A percentile compares a stretch with the other conserved stretches of the same genome.
phyloP scores from a whole-genome alignment of 2,113 vertebrate genomes.

The Podilymbus podiceps region DNA sequence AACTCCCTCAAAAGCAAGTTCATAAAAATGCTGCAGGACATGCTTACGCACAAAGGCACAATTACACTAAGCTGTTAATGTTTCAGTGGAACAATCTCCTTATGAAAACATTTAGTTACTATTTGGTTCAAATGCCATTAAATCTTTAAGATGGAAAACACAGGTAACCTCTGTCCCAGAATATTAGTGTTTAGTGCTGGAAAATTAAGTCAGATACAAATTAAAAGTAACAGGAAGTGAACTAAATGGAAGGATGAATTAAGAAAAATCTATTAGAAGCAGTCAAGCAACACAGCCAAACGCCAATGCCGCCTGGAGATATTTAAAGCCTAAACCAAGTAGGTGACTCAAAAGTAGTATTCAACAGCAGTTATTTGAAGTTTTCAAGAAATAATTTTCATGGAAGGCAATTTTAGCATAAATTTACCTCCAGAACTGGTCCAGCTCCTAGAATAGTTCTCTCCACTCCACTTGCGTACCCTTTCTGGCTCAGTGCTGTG shows the following conservation, averaged over 20 bases:
- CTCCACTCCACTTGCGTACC: conserved; percentile 85
- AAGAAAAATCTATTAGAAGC: conserved; percentile 17
- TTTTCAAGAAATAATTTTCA: not conserved
- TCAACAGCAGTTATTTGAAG: not conserved
- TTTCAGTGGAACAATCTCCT: not conserved
- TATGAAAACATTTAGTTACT: not conserved
- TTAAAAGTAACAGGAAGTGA: conserved; percentile 32
- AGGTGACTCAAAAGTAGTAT: not conserved
- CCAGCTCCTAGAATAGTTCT: conserved; percentile 91
- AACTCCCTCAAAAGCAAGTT: not conserved
- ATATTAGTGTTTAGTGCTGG: not conserved
- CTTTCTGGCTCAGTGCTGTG: conserved; percentile 91
- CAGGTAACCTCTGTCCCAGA: not conserved
- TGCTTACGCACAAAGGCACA: not conserved
- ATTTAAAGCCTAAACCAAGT: not conserved
- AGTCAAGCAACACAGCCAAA: not conserved
- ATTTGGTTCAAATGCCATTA: not conserved
- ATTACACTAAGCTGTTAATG: not conserved
- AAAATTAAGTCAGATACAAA: not conserved
- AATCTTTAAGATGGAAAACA: not conserved
- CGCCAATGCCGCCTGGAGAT: not conserved
- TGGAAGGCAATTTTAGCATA: not conserved
- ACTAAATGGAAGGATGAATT: not conserved
- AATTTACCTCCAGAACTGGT: conserved; percentile 90
- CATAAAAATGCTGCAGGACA: not conserved